Base-by-base conservation (phyloP, 2,888 invertebrate species). In the Agrochola litura region DNA sequence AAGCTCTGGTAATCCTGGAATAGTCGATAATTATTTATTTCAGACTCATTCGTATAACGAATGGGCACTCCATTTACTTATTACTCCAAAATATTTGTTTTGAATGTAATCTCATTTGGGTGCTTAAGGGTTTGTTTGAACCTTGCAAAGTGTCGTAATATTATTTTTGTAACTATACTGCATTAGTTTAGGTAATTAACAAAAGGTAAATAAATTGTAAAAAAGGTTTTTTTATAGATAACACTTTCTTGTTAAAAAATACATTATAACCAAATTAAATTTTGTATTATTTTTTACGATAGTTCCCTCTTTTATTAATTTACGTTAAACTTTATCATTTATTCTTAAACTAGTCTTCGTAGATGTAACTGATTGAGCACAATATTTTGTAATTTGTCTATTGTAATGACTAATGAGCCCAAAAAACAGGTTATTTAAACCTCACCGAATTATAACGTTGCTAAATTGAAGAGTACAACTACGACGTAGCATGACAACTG, bases 1-100 rank as follows among this genome's bases (percentile, higher is more conserved):
- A 56, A 58, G 60, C 25, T 30, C 3, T 16, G 16, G 16, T 25
- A 56, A 58, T 58, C 56, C n/a, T 25, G 2, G 25, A 16, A 58
- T 3, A 14, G 25, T 58, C 25, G 16, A 16, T 30, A 25, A 25
- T 16, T 8, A 25, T 30, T 25, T 58, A 0, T 16, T 30, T 30
- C 16, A 16, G 6, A 16, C 8, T 14, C 6, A 25, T 58, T 58
- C 14, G 8, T 58, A 0, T 14, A 25, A 14, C 58, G 14, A 4
- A 58, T 58, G 9, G 25, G 0, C 14, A 16, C 16, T 60, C 22
- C 80, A 61, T 80, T 71, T 43, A 61, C 52, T 60, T 54, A 12
- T 8, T 43, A 37, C 16, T 52, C 52, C 43, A 0, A 37, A 10
- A n/a, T n/a, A 43, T 25, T 16, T 58, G 6, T 19, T n/a, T n/a